phyloP scores from a whole-genome alignment of 1,140 invertebrate genomes.

The Pogonognathellus flavescens region DNA sequence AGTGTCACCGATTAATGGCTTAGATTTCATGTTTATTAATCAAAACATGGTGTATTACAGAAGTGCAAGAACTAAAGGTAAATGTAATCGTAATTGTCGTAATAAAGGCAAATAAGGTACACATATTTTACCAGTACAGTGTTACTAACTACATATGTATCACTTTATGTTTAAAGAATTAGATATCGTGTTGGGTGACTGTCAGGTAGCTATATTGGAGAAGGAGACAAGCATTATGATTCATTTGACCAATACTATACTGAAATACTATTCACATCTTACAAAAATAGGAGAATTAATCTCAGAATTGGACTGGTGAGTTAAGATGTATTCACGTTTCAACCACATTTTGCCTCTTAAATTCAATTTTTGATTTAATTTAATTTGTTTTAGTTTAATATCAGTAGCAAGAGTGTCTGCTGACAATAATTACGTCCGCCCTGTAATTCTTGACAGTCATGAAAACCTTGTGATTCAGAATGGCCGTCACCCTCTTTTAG shows the following conservation, averaged over 20 bases:
- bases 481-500: conserved; percentile 85
- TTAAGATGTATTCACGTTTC: no score
- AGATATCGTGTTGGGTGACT: conserved; percentile 82
- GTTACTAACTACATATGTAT: background rate
- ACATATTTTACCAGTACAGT: no score
- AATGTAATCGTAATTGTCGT: no score
- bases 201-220: conserved; percentile 81
- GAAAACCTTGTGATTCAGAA: conserved; percentile 77
- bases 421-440: conserved; percentile 81
- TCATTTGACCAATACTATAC: conserved; percentile 76
- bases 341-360: no score
- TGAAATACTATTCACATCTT: conserved; percentile 76
- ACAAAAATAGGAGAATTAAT: conserved; percentile 76
- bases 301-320: conserved; percentile 82
- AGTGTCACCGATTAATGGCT: conserved; percentile 74
- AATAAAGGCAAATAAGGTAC: no score
- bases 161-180: conserved; percentile 73
- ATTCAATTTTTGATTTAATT: no score
- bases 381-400: conserved; percentile 75
- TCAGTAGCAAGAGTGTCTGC: conserved; percentile 79
- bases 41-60: conserved; percentile 80
- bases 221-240: conserved; percentile 83
- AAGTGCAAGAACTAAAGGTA: conserved; percentile 81
- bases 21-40: conserved; percentile 73
- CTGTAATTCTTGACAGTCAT: conserved; percentile 75